Percentiles rank a stretch among this genome's conserved stretches.
phyloP scores from a whole-genome alignment of 37 sponge, comb jelly and placozoan genomes.

The Ephydatia muelleri region DNA sequence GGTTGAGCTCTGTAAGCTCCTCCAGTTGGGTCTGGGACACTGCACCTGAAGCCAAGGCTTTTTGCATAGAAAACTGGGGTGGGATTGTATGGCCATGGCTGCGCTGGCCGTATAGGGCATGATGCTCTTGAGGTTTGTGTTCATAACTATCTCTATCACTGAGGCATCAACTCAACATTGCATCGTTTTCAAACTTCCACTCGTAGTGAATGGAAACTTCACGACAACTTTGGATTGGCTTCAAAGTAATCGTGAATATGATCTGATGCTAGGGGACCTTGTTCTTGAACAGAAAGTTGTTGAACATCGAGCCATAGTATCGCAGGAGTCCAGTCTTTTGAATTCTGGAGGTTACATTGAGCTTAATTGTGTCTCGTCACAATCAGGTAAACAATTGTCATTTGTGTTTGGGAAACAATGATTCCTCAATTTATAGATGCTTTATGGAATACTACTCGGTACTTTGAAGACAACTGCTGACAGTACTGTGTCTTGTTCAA shows the following conservation, averaged over 20 bases:
- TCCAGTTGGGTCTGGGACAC: too few relatives aligned
- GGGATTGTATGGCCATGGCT: too few relatives aligned
- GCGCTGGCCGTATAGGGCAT: too few relatives aligned
- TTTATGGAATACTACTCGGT: background rate
- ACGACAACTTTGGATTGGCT: background rate
- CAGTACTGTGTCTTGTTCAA: background rate
- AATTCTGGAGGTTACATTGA: background rate
- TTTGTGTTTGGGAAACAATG: too few relatives aligned
- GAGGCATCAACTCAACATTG: background rate
- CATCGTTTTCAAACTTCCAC: background rate
- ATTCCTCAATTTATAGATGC: background rate
- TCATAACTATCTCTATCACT: background rate
- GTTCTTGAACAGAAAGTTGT: background rate
- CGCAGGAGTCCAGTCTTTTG: background rate
- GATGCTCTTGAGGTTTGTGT: too few relatives aligned
- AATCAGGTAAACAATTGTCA: background rate
- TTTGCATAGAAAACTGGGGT: too few relatives aligned
- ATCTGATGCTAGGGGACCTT: background rate
- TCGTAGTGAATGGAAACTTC: background rate
- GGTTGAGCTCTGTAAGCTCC: too few relatives aligned
- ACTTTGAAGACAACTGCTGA: background rate
- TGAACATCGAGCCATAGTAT: background rate
- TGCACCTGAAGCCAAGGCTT: too few relatives aligned
- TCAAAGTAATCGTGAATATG: background rate
- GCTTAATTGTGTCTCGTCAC: background rate